Evolutionary conservation across 2,113 vertebrate genomes (phyloP), one percentile per base, ranked within the genome.

Genomic region (Bubo blakistoni): DNA sequence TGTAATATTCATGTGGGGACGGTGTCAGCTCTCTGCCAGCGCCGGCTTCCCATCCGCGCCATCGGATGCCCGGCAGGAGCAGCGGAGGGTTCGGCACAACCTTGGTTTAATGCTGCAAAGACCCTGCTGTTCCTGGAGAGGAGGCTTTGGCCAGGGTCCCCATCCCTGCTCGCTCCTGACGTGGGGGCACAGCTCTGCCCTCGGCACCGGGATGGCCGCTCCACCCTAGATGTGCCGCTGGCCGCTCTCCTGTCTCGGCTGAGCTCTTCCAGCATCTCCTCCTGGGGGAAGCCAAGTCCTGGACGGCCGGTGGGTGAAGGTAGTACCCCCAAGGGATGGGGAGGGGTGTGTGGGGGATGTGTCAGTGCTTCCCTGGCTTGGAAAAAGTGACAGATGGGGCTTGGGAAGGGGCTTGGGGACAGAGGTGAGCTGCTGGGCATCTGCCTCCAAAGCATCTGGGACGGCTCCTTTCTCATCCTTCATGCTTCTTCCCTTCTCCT

Each of bases 1-100:
- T 99, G 94, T 92, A 99, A 97, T 98, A 99, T 99, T 99, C 97
- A 99, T 97, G 34, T 78, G 63, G 59, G 67, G 83, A 74, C 0
- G 67, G 97, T 98, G 98, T 99, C 98, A 96, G 97, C 97, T 99
- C 98, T 51, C 97, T 49, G 63, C 94, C 55, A 16, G 94, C 10
- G 1, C 86, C 6, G 2, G 36, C 95, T 97, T 95, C 94, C 97
- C 96, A 92, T 69, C 97, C 34, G 4, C 2, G 2, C 92, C 65
- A 18, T 84, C 38, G 76, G 97, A 89, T 87, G 73, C 77, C 80
- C 13, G 66, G 91, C 44, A 17, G 73, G 90, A 76, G 51, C 59
- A 6, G 17, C 7, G 2, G 25, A 49, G 29, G 76, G 62, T 4
- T 27, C 21, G 59, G 47, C 57, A 65, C 55, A 0, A 40, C 34